Evolutionary conservation across 2,113 vertebrate genomes (phyloP).

Genomic region (Prionailurus bengalensis): DNA sequence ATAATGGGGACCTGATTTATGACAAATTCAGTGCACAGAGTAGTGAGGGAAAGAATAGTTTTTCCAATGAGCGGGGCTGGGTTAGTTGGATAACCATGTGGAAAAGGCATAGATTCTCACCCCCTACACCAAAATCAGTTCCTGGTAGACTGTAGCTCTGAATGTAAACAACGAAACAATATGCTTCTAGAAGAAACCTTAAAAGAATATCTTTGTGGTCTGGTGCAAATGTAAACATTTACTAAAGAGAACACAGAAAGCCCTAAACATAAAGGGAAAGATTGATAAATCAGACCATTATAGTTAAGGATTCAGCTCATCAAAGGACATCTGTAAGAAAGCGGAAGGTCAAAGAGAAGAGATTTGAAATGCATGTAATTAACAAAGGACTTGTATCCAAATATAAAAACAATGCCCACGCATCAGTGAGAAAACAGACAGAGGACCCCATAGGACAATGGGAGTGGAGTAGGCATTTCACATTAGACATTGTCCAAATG

Average conservation of each 20-base stretch:
- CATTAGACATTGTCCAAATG: not conserved
- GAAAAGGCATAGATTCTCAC: not conserved
- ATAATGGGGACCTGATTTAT: not conserved
- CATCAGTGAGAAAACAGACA: not conserved
- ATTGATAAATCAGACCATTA: not conserved
- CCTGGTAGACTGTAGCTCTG: not conserved
- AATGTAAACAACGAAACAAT: not conserved
- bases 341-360: not conserved
- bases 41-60: not conserved
- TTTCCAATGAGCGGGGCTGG: not conserved
- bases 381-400: not conserved
- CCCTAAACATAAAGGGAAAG: not conserved
- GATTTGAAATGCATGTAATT: not conserved
- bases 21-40: not conserved
- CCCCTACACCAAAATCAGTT: not conserved
- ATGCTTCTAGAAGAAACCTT: not conserved
- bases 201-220: not conserved
- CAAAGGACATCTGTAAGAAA: not conserved
- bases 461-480: not conserved
- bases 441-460: not conserved
- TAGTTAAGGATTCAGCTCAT: not conserved
- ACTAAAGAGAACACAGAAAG: not conserved
- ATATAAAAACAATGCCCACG: not conserved
- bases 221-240: not conserved
- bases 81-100: not conserved